These are phyloP conservation scores for Pyralis farinalis DNA, from an alignment of 2,888 invertebrate genomes.

Conservation along the genomic window DNA sequence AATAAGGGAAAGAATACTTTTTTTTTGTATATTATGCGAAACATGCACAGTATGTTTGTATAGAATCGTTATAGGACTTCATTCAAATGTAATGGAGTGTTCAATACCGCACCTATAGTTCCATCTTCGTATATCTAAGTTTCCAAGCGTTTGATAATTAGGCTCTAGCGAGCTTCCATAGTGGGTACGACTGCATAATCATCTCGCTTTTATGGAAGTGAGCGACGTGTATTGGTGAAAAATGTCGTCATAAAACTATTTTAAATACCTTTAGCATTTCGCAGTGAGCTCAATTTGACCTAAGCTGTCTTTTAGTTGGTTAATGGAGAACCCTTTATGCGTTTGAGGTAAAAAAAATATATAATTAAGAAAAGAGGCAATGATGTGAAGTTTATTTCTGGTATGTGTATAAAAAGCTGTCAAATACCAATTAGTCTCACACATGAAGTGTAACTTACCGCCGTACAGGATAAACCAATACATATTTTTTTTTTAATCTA, in stretches of 20 bases:
- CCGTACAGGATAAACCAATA: too few species aligned
- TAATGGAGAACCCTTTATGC: slow-evolving; percentile 16
- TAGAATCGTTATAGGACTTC: too few species aligned
- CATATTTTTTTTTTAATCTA: too few species aligned
- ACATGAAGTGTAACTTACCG: too few species aligned
- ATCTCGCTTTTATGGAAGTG: slow-evolving; percentile 60
- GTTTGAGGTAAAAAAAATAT: not conserved
- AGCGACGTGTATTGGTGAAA: slow-evolving; percentile 62
- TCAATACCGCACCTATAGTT: slow-evolving; percentile 8
- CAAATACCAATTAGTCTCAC: too few species aligned
- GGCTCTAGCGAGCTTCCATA: slow-evolving; percentile 62
- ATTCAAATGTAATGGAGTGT: too few species aligned
- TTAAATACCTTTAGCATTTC: slow-evolving; percentile 58
- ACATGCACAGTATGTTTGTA: too few species aligned
- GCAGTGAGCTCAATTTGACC: slow-evolving; percentile 31
- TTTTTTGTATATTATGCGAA: too few species aligned
- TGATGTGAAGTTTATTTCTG: too few species aligned
- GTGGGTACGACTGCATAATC: slow-evolving; percentile 65
- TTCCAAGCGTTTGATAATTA: slow-evolving; percentile 65
- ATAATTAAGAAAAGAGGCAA: not conserved
- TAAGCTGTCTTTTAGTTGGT: slow-evolving; percentile 29
- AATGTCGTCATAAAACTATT: slow-evolving; percentile 72
- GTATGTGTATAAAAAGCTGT: too few species aligned
- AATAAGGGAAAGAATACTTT: too few species aligned
- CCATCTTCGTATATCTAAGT: slow-evolving; percentile 58